A percentile compares a stretch with the other conserved stretches of the same genome.
Evolutionary conservation across 1,140 invertebrate species (phyloP).

Genomic region (Diachasmimorpha longicaudata): DNA sequence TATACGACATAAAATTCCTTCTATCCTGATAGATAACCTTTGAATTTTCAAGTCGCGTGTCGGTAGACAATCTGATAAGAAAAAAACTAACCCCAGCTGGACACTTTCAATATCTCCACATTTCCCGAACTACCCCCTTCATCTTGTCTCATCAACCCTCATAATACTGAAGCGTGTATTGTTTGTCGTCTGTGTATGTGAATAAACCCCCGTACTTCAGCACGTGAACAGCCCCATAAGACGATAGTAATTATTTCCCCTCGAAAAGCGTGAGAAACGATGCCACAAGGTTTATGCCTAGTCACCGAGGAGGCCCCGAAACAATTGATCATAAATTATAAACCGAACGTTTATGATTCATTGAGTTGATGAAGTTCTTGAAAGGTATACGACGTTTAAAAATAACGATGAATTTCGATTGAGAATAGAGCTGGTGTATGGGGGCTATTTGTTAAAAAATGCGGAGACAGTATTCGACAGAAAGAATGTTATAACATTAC

Average conservation of each 20-base stretch:
- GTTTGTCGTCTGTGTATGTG: background rate
- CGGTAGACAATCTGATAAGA: slow-evolving; percentile 59
- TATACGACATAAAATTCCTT: slow-evolving; percentile 62
- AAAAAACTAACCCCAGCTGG: slow-evolving; percentile 35
- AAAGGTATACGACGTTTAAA: background rate
- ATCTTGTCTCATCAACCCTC: slow-evolving; percentile 25
- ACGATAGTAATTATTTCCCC: background rate
- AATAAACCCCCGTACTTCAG: background rate
- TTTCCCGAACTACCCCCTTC: slow-evolving; percentile 31
- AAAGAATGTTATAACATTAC: background rate
- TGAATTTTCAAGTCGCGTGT: slow-evolving; percentile 55
- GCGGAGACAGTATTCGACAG: slow-evolving; percentile 30
- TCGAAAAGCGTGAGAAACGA: slow-evolving; percentile 1
- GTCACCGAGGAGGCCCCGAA: background rate
- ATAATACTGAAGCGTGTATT: background rate
- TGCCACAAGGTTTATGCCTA: background rate
- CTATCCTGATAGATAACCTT: slow-evolving; percentile 56
- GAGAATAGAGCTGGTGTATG: background rate
- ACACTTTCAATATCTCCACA: slow-evolving; percentile 35
- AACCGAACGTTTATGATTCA: background rate
- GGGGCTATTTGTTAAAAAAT: slow-evolving; percentile 56
- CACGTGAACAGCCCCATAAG: slow-evolving; percentile 2
- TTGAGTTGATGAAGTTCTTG: background rate
- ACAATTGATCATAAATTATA: background rate
- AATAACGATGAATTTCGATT: background rate